Evolutionary conservation across 2,113 vertebrate species (phyloP).

Genomic region (Chunga burmeisteri): DNA sequence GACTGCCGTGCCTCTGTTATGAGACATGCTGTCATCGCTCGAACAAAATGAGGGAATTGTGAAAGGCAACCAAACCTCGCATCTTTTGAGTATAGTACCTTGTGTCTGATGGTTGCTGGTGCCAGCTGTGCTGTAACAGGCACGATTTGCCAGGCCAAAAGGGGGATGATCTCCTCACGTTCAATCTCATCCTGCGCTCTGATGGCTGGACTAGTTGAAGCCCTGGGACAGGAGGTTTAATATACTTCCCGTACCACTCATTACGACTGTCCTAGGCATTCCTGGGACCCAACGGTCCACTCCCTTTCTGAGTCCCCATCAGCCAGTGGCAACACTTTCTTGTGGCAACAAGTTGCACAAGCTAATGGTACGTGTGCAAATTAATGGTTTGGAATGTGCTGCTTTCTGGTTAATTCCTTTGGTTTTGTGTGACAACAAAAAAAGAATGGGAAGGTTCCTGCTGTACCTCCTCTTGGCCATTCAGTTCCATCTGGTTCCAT

Average conservation of each 20-base stretch:
- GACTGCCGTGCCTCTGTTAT: not conserved
- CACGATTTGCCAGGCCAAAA: not conserved
- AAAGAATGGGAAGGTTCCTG: not conserved
- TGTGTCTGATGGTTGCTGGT: not conserved
- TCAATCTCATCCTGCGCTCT: not conserved
- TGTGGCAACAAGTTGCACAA: not conserved
- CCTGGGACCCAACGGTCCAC: not conserved
- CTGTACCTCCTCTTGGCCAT: not conserved
- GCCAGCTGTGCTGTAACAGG: not conserved
- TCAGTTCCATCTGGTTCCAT: not conserved
- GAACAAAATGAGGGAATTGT: fast-evolving
- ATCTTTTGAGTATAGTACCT: not conserved
- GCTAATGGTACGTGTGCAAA: not conserved
- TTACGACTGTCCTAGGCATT: fast-evolving
- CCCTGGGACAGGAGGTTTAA: not conserved
- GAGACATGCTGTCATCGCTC: not conserved
- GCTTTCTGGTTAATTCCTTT: not conserved
- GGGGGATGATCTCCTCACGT: fast-evolving
- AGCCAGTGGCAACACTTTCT: not conserved
- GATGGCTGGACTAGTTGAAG: not conserved
- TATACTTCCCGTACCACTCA: not conserved
- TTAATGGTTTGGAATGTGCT: not conserved
- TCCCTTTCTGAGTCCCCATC: not conserved
- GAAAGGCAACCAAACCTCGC: not conserved
- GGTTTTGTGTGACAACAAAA: not conserved